A percentile compares a stretch with the other conserved stretches of the same genome.
Evolutionary conservation across 2,888 invertebrate species (phyloP).

Genomic region (Temnothorax ravouxi): DNA sequence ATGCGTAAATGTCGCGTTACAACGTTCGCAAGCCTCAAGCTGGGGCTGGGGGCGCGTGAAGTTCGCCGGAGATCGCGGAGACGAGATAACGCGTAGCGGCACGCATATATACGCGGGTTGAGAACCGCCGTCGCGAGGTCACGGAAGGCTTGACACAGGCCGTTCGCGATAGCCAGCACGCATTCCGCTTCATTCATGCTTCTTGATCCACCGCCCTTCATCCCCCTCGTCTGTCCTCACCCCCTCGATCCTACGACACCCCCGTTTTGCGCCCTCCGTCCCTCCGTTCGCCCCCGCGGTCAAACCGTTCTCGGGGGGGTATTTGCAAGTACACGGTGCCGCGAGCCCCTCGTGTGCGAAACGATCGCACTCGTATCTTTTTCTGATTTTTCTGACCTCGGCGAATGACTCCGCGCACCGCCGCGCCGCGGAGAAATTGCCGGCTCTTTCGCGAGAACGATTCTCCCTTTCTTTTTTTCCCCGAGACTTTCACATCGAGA

Average conservation of each 20-base stretch:
- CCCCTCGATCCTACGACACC: conserved; percentile 58
- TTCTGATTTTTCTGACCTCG: conserved; percentile 53
- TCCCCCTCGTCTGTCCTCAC: conserved; percentile 51
- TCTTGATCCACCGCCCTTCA: conserved; percentile 79
- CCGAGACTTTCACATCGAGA: conserved; percentile 42
- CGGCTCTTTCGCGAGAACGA: conserved; percentile 34
- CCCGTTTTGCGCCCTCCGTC: conserved; percentile 42
- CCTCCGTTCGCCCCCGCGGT: conserved; percentile 48
- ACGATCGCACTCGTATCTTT: conserved; percentile 57
- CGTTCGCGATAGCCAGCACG: conserved; percentile 84
- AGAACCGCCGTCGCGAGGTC: conserved; percentile 83
- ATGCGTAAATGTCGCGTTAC: background rate
- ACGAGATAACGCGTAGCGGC: conserved; percentile 22
- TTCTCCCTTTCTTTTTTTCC: background rate
- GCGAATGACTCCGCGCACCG: conserved; percentile 29
- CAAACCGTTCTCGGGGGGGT: conserved; percentile 61
- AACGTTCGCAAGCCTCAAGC: background rate
- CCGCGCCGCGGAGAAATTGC: conserved; percentile 40
- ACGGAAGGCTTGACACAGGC: conserved; percentile 83
- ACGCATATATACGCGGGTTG: conserved; percentile 70
- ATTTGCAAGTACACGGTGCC: conserved; percentile 51
- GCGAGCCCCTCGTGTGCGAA: conserved; percentile 52
- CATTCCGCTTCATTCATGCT: conserved; percentile 85
- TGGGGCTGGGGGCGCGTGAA: background rate
- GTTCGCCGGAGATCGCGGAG: background rate